Percentiles rank a stretch among this genome's conserved stretches.
phyloP scores from a whole-genome alignment of 2,888 invertebrate species.

The Pachymerium ferrugineum region DNA sequence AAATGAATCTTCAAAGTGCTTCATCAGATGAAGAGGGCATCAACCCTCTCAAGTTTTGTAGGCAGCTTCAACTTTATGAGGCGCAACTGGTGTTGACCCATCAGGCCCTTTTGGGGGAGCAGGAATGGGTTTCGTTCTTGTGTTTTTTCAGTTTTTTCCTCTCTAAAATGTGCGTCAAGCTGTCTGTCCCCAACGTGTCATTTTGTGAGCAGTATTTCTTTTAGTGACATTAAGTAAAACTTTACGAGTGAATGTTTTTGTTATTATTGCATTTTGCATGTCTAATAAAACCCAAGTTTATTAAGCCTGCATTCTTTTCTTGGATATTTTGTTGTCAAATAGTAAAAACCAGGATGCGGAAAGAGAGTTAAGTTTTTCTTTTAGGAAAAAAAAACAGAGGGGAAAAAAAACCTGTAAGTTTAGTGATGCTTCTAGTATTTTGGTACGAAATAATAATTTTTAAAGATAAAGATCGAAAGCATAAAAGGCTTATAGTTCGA shows the following conservation, averaged over 20 bases:
- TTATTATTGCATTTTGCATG: neutral
- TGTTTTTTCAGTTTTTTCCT: no score
- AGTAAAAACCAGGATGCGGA: neutral
- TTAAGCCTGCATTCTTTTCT: neutral
- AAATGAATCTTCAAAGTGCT: neutral
- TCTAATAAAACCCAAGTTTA: constrained; percentile 4
- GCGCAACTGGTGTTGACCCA: constrained; percentile 7
- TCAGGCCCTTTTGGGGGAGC: neutral
- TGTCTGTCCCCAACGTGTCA: constrained; percentile 3
- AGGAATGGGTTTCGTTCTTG: no score
- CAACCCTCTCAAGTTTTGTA: neutral
- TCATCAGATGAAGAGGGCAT: neutral
- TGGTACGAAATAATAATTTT: neutral
- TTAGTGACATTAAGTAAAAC: neutral
- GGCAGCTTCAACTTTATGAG: neutral
- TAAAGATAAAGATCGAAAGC: neutral
- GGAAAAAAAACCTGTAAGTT: neutral
- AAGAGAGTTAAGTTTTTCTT: neutral
- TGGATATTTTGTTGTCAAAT: neutral
- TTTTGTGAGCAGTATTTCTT: neutral
- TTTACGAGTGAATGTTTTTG: neutral
- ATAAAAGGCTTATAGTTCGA: neutral
- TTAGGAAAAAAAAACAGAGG: neutral
- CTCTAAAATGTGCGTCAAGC: no score
- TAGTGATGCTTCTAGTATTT: neutral